Evolutionary conservation across 2,888 invertebrate species (phyloP), one percentile per base, ranked within the genome.

Genomic region (Brachynemurus nebulosus): DNA sequence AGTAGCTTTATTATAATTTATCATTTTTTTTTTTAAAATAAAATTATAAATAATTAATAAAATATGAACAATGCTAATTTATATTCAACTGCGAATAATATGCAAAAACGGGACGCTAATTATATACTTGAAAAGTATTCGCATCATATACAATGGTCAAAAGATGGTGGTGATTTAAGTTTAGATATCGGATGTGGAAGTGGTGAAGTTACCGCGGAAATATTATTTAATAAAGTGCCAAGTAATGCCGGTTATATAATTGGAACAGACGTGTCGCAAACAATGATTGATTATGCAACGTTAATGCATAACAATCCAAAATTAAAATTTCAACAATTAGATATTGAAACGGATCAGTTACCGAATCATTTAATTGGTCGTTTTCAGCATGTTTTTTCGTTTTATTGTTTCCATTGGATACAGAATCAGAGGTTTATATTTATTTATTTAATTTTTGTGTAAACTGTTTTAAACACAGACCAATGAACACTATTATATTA

Each of bases 361-460:
- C 71, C 74, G 0, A 57, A 60, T 1, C 62, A 71, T 17, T 54
- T 72, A 37, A 54, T 62, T 12, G 68, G 63, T 42, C 56, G 62
- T 20, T 86, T 80, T 54, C 71, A 79, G 55, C 80, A 84, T 55
- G 71, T 75, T 1, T 75, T 83, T 42, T 86, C 86, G 0, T 85
- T 86, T 58, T 85, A 84, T 58, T 77, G 83, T 48, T 65, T 88
- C 3, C 85, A 86, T 55, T 86, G 86, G 86, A 74, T 86, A 23
- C 72, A 73, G 51, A 72, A 84, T 56, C 78, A 80, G 59, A 70
- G 73, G 80, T 81, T 67, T 65, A 71, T 52, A 30, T 40, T 33
- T 37, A n/a, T 7, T 18, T 21, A 6, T 21, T 40, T 19, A 21
- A 3, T 40, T 20, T 39, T 39, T 9, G 9, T 39, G 4, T 5